A percentile compares a stretch with the other conserved stretches of the same genome.
Evolutionary conservation across 2,888 invertebrate genomes (phyloP).

Genomic region (Zaprionus bogoriensis): DNA sequence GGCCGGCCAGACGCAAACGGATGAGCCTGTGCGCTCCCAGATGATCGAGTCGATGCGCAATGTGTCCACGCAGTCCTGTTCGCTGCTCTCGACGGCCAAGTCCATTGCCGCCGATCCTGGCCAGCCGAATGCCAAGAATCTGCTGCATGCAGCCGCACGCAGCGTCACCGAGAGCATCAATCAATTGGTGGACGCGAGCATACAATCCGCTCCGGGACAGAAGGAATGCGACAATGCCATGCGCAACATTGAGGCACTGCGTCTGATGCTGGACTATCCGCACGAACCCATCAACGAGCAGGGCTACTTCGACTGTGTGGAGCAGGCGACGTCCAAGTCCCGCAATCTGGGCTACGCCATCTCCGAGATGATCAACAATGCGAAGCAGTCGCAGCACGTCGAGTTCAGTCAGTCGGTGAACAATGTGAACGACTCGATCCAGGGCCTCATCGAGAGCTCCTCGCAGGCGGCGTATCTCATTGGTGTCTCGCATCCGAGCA

Average conservation of each 20-base stretch:
- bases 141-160: constrained; percentile 92
- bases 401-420: constrained; percentile 93
- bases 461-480: constrained; percentile 98
- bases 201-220: constrained; percentile 96
- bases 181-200: constrained; percentile 88
- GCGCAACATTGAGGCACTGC: constrained; percentile 93
- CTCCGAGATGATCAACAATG: constrained; percentile 96
- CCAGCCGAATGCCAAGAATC: constrained; percentile 95
- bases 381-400: constrained; percentile 93
- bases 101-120: constrained; percentile 94
- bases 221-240: constrained; percentile 98
- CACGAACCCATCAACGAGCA: constrained; percentile 93
- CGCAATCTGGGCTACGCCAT: constrained; percentile 94
- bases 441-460: constrained; percentile 95
- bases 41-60: constrained; percentile 94
- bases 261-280: constrained; percentile 92
- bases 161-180: constrained; percentile 97
- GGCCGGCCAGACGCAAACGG: constrained; percentile 90
- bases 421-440: constrained; percentile 93
- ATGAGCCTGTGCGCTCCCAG: constrained; percentile 88
- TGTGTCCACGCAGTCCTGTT: constrained; percentile 93
- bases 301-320: constrained; percentile 96
- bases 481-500: constrained; percentile 95
- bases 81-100: constrained; percentile 93
- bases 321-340: constrained; percentile 94